Evolutionary conservation across 2,113 vertebrate genomes (phyloP).

Genomic region (Pseudorasbora parva): DNA sequence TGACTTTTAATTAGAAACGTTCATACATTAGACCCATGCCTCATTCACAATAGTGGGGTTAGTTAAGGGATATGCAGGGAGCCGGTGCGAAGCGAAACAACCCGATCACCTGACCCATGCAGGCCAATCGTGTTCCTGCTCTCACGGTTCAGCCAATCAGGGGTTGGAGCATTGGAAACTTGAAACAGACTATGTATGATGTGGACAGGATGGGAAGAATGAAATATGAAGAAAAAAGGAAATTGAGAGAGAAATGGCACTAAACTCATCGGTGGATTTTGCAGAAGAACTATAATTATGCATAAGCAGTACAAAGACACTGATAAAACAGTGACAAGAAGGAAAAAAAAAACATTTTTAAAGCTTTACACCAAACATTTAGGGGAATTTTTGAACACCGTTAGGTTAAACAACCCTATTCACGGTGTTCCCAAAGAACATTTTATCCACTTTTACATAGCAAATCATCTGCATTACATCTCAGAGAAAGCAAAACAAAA

Average conservation of each 20-base stretch:
- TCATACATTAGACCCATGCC: constrained; percentile 51
- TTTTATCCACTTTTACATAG: constrained; percentile 5
- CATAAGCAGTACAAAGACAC: neutral
- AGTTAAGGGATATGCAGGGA: constrained; percentile 47
- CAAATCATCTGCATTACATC: neutral
- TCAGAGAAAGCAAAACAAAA: neutral
- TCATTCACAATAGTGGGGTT: constrained; percentile 51
- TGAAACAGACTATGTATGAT: constrained; percentile 80
- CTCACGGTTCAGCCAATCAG: constrained; percentile 86
- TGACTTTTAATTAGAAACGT: neutral
- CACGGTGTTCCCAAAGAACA: neutral
- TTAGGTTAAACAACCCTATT: constrained; percentile 3
- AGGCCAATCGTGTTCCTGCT: constrained; percentile 78
- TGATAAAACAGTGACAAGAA: too few relatives aligned
- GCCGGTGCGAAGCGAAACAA: constrained; percentile 60
- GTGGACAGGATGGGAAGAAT: constrained; percentile 54
- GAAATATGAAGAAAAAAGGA: constrained; percentile 46
- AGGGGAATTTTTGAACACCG: neutral
- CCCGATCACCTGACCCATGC: constrained; percentile 64
- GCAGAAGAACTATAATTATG: constrained; percentile 5
- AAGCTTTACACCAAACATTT: constrained; percentile 21
- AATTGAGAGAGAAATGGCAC: constrained; percentile 13
- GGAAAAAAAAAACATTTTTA: neutral
- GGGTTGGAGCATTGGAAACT: constrained; percentile 84
- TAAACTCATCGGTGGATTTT: constrained; percentile 2